Evolutionary conservation across 2,113 vertebrate species (phyloP), one percentile per base, ranked within the genome.

Genomic region (Microcebus ravelobensis): DNA sequence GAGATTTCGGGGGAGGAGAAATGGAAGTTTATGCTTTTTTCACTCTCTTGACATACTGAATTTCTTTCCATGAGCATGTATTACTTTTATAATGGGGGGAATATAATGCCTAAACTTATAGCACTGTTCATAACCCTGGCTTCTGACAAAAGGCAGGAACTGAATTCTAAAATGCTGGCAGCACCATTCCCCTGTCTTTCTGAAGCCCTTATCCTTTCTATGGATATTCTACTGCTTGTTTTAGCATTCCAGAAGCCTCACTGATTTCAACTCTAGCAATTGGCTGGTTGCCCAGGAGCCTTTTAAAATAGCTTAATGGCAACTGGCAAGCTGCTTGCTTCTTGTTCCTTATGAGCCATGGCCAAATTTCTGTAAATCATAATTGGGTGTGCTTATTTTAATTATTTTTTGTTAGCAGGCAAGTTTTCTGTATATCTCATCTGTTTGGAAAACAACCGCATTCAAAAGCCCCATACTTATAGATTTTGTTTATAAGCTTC

Each of bases 231-330:
- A 0, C 29, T 83, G 20, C 55, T 55, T 86, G 39, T 81, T 83
- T 96, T 74, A 50, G 63, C 82, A 57, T 95, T 21, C 31, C 12
- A 70, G 71, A 96, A 83, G 34, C 73, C 52, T 96, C 18, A 15
- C n/a, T 91, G 71, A 94, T 93, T 59, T 87, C 57, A 87, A 2
- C n/a, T 91, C 70, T 71, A 61, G 80, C 63, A 74, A 27, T 77
- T 96, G 90, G 42, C 73, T 93, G 42, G 45, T 87, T 92, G 74
- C 77, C 71, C 42, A 65, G 57, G 31, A 90, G 12, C 48, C 61
- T 87, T 87, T 95, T 95, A 67, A 95, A 87, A 59, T 67, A 81
- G 34, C 61, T 77, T 77, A 87, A 70, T 96, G 82, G 68, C 15
- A 70, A 1, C 34, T 94, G 61, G 65, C 8, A 8, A 83, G 50